Percentiles rank a stretch among this genome's conserved stretches.
These are phyloP conservation scores for Xanthorhoe spadicearia DNA, from an alignment of 2,888 invertebrate genomes.

Conservation along the genomic window DNA sequence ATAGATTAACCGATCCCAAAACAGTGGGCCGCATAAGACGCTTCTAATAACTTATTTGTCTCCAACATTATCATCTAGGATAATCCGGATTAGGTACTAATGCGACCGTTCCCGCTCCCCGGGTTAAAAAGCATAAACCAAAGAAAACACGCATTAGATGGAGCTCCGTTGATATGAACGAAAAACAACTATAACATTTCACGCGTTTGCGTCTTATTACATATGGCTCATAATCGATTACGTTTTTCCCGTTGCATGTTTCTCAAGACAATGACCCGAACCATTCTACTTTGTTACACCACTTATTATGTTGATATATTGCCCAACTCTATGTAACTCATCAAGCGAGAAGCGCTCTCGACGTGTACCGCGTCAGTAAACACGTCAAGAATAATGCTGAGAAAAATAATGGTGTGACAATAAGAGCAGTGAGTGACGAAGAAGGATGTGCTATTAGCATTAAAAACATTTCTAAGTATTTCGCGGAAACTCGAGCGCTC, in stretches of 20 bases:
- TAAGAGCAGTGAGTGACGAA: conserved; percentile 46
- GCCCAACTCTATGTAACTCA: conserved; percentile 41
- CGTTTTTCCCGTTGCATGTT: conserved; percentile 37
- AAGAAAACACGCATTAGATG: conserved; percentile 31
- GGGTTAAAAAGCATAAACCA: conserved; percentile 45
- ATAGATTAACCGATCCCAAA: conserved; percentile 48
- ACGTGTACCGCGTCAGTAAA: conserved; percentile 43
- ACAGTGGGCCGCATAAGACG: conserved; percentile 54
- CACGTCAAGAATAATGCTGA: conserved; percentile 42
- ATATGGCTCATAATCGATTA: conserved; percentile 33
- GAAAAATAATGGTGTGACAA: conserved; percentile 47
- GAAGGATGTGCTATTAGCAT: conserved; percentile 47
- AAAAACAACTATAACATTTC: conserved; percentile 21
- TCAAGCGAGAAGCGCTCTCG: conserved; percentile 39
- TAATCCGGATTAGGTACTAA: conserved; percentile 72
- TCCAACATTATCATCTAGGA: conserved; percentile 65
- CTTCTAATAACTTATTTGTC: conserved; percentile 61
- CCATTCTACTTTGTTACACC: conserved; percentile 41
- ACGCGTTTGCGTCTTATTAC: conserved; percentile 33
- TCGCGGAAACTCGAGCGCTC: conserved; percentile 29
- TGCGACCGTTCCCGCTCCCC: conserved; percentile 46
- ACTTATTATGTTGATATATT: conserved; percentile 44
- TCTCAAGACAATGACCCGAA: conserved; percentile 37
- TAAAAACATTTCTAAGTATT: conserved; percentile 43
- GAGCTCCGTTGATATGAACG: conserved; percentile 36